These are phyloP conservation scores for Bagarius yarrelli DNA, from an alignment of 2,113 vertebrate genomes.

Conservation along the genomic window DNA sequence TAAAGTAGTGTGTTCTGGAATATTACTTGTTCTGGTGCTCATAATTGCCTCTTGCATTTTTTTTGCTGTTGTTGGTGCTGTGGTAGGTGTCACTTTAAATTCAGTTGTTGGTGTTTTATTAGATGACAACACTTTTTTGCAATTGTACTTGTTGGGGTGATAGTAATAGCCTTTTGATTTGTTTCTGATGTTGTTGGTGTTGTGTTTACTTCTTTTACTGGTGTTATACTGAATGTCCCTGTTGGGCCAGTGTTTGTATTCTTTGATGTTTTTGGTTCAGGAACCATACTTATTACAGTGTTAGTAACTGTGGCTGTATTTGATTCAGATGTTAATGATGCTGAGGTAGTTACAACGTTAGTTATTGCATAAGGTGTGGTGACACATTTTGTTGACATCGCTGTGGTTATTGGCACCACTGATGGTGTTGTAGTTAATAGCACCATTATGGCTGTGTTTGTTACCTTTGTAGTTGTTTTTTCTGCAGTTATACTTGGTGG, in stretches of 20 bases:
- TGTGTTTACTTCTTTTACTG: rapidly evolving
- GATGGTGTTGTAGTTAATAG: not conserved
- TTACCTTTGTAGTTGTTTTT: not conserved
- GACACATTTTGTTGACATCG: not conserved
- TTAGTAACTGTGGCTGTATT: not conserved
- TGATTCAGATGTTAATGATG: too few relatives aligned
- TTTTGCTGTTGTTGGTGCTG: not conserved
- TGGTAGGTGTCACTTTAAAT: not conserved
- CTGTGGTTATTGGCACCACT: too few relatives aligned
- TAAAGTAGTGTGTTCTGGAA: too few relatives aligned
- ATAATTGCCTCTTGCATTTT: not conserved
- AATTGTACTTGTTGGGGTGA: too few relatives aligned
- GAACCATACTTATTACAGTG: not conserved
- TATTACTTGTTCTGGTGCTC: not conserved
- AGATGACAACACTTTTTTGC: too few relatives aligned
- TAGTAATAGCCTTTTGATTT: not conserved
- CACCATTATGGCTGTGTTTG: not conserved
- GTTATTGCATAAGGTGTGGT: not conserved
- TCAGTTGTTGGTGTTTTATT: too few relatives aligned
- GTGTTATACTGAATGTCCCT: not conserved
- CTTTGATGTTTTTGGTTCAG: not conserved
- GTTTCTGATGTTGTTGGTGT: not conserved
- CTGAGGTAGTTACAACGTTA: too few relatives aligned
- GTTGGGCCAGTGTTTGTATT: not conserved
- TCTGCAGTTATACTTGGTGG: not conserved